Evolutionary conservation across 2,113 vertebrate species (phyloP).

Genomic region (Apeltes quadracus): DNA sequence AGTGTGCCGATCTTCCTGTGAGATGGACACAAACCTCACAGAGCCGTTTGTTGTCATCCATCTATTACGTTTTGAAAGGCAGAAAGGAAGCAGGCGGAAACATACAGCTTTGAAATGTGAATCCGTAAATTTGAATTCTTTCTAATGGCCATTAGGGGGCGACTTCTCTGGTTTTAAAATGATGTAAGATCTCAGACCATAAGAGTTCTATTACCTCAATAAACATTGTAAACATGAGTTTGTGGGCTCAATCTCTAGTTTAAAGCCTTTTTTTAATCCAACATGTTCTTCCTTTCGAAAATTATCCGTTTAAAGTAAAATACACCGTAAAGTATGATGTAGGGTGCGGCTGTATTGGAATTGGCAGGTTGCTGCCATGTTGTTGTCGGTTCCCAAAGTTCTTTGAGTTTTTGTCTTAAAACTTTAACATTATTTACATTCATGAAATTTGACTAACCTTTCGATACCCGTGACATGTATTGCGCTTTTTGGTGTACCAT

Average conservation of each 20-base stretch:
- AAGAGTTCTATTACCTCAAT: neutral
- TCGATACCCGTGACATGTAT: too few species aligned
- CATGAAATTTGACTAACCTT: neutral
- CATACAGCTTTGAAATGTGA: neutral
- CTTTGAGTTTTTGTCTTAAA: neutral
- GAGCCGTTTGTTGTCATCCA: neutral
- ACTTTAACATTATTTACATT: neutral
- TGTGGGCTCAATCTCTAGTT: neutral
- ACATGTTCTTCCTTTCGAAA: neutral
- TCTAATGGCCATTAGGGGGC: neutral
- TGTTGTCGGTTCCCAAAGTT: neutral
- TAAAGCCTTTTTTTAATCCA: neutral
- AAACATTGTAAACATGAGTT: neutral
- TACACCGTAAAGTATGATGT: neutral
- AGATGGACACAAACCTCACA: neutral
- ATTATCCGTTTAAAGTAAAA: neutral
- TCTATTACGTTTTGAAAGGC: neutral
- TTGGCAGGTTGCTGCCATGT: neutral
- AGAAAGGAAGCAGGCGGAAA: neutral
- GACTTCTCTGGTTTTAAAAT: neutral
- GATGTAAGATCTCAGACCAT: neutral
- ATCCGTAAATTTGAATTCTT: neutral
- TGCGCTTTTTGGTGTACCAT: neutral
- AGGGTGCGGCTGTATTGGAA: neutral
- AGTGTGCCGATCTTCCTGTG: conserved; percentile 19